Base-by-base conservation (phyloP, 2,888 invertebrate genomes). In the Euspilapteryx auroguttella region DNA sequence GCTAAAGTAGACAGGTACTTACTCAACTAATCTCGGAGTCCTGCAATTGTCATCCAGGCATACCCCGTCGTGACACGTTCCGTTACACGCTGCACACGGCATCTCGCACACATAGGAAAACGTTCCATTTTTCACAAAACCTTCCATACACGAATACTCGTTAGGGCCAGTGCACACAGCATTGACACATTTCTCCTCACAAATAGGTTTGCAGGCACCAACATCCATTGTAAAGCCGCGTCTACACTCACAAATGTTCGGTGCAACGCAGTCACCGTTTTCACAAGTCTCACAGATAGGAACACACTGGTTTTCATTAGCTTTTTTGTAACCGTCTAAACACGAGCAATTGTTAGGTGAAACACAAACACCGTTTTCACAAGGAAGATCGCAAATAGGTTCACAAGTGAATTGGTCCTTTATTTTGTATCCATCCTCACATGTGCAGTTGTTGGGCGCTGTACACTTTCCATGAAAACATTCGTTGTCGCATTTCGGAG, bases 301-400 rank as follows among this genome's bases (percentile, higher is more conserved):
- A n/a, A n/a, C n/a, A n/a, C n/a, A n/a, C 8, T 31, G 26, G 23
- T 24, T 25, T 7, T 25, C 21, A 7, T 24, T 6, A 21, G 14
- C 25, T 17, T 21, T 28, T 20, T 14, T 31, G 31, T 58, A 73
- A 2, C 69, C 75, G 12, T 37, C 38, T 14, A 55, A 43, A 33
- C 78, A 78, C 6, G 40, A 37, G 24, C 77, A 78, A 10, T 42
- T 39, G 1, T 61, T 44, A 0, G 65, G 65, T 0, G 46, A 57
- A 2, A 47, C 36, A 32, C 79, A 78, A 1, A 38, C 38, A 1
- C 65, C 55, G 34, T 66, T 61, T 1, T 39, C 37, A 29, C 65
- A 65, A 9, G 39, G 37, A 14, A 43, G 42, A 0, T 41, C 44
- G 27, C 49, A 50, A 13, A 31, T 25, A 2, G 39, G 41, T 4